phyloP scores from a whole-genome alignment of 2,797 vertebrate genomes.

The Halcyon badia region DNA sequence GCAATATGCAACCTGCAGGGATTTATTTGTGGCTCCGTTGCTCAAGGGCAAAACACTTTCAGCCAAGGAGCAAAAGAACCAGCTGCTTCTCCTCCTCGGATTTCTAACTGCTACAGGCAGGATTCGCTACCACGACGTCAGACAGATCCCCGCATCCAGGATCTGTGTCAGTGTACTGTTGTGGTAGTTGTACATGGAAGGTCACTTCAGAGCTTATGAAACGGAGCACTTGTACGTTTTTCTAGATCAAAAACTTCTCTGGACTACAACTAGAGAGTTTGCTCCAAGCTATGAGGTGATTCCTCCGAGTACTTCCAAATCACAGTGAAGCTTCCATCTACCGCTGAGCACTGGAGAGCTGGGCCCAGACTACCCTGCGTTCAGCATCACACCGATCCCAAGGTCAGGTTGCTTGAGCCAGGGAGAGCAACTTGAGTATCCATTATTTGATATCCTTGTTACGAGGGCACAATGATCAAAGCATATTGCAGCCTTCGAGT shows the following conservation, averaged over 20 bases:
- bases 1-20: not conserved
- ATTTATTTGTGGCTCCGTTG: not conserved
- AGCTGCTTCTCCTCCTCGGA: not conserved
- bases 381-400: not conserved
- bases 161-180: not conserved
- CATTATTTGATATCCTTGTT: not conserved
- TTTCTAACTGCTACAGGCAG: not conserved
- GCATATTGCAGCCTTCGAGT: not conserved
- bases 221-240: not conserved
- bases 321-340: not conserved
- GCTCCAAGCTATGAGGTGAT: not conserved
- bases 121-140: not conserved
- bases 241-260: not conserved
- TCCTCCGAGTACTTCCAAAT: conserved; percentile 14
- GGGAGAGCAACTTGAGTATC: not conserved
- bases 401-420: not conserved
- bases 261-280: not conserved
- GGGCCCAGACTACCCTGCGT: not conserved
- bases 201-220: not conserved
- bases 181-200: not conserved
- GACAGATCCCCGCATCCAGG: not conserved
- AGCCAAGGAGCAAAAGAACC: not conserved
- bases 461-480: not conserved
- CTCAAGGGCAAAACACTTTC: not conserved
- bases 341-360: not conserved